Base-by-base conservation (phyloP, 2,797 vertebrate species). In the Neostethus bicornis region DNA sequence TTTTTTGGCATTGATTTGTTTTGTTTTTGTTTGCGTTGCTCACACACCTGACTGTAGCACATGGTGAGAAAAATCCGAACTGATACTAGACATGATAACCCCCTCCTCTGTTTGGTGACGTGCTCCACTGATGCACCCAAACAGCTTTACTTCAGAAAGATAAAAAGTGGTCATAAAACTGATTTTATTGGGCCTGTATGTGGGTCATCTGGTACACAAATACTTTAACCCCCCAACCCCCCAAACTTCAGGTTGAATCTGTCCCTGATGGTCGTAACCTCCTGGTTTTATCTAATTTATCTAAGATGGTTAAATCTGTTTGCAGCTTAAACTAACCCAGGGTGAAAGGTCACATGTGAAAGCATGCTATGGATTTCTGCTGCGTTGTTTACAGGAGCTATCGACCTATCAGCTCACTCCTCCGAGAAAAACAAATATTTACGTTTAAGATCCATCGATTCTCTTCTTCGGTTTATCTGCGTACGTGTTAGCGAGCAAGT, bases 101-200 rank as follows among this genome's bases (percentile, higher is more conserved):
- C n/a, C n/a, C n/a, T n/a, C 60, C 58, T 32, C 51, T 61, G 49
- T 59, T 5, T 1, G 59, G 58, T 77, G 70, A 71, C 77, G 68
- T 67, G 74, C 60, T 59, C 42, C 35, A 47, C 51, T 7, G 3
- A 39, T 69, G 32, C 17, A 38, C 57, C 66, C 79, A 53, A 70
- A 79, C 64, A 61, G 45, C 45, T 54, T 57, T 42, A 73, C 50
- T 2, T 44, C 45, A 0, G 0, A 69, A 51, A 60, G 29, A 48
- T 65, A 37, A 70, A 61, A 61, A 60, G 4, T 35, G 14, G 12
- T 10, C 49, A 34, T 39, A 19, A 71, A 48, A 17, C 3, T 7
- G n/a, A n/a, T 46, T 67, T 43, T 42, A 60, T 28, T 59, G 39
- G 21, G 60, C 29, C 51, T 29, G 53, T 45, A 43, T 19, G 51